Conservation (phyloP, 2,797 vertebrate species). For the Mionectes olivaceus region DNA sequence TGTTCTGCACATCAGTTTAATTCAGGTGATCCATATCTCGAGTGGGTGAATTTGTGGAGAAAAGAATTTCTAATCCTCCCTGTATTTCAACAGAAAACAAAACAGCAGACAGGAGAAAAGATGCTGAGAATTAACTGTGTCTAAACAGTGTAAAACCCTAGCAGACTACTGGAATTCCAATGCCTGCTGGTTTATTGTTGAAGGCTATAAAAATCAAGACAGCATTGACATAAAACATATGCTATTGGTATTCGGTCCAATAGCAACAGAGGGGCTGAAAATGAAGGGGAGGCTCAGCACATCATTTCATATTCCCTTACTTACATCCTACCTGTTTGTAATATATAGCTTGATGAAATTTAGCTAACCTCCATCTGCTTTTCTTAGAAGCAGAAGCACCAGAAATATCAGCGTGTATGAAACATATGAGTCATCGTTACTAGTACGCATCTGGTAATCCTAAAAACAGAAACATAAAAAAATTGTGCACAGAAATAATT, state of each 20-base stretch:
- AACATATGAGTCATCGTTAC: not conserved
- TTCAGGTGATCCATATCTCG: not conserved
- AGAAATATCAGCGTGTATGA: not conserved
- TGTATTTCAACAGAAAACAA: not conserved
- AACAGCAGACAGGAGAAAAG: not conserved
- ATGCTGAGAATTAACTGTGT: not conserved
- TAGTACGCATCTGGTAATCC: not conserved
- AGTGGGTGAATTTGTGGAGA: not conserved
- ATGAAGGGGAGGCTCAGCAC: not conserved
- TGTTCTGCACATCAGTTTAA: not conserved
- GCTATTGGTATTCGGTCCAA: not conserved
- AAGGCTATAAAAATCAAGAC: not conserved
- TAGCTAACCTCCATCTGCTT: not conserved
- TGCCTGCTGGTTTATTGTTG: conserved; percentile 10
- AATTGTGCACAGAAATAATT: not conserved
- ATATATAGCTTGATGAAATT: not conserved
- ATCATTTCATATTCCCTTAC: not conserved
- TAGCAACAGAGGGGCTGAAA: not conserved
- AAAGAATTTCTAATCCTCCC: not conserved
- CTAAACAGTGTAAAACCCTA: not conserved
- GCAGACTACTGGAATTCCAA: not conserved
- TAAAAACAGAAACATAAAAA: not conserved
- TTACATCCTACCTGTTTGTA: not conserved
- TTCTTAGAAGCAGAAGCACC: not conserved
- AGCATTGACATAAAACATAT: not conserved